Percentiles rank a stretch among this genome's conserved stretches.
Conservation (phyloP, 2,797 vertebrate species). For the Acanthornis magna region DNA sequence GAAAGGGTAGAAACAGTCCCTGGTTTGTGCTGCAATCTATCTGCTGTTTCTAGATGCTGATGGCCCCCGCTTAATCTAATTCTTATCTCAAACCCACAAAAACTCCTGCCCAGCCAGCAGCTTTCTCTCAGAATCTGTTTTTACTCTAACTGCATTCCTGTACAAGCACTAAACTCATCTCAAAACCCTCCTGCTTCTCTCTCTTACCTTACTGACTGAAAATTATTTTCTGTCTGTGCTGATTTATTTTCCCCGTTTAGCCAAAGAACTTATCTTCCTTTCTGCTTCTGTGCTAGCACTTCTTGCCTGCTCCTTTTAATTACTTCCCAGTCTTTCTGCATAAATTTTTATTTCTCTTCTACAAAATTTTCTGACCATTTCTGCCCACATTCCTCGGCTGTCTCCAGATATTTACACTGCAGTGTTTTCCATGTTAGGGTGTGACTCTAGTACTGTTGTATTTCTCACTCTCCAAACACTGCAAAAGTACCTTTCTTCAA, state of each 20-base stretch:
- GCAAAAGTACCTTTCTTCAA: not conserved
- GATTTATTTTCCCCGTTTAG: conserved; percentile 50
- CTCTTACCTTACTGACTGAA: not conserved
- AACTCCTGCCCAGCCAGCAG: not conserved
- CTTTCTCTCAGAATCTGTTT: not conserved
- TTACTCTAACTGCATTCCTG: not conserved
- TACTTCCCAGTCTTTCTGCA: conserved; percentile 18
- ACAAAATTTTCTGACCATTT: not conserved
- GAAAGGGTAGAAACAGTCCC: not conserved
- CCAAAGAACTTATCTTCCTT: conserved; percentile 48
- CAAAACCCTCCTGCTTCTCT: not conserved
- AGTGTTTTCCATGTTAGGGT: not conserved
- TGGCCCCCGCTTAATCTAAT: not conserved
- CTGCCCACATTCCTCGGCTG: not conserved
- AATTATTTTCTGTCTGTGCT: conserved; percentile 54
- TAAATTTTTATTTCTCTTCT: not conserved
- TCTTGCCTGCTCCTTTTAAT: conserved; percentile 20
- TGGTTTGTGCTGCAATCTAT: not conserved
- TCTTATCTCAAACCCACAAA: conserved; percentile 39
- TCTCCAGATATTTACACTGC: not conserved
- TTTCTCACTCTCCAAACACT: not conserved
- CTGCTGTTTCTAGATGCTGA: not conserved
- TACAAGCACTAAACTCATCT: not conserved
- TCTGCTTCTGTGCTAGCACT: conserved; percentile 25
- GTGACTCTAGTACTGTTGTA: not conserved